Conservation (phyloP, 2,113 vertebrate species). For the Oncorhynchus kisutch region DNA sequence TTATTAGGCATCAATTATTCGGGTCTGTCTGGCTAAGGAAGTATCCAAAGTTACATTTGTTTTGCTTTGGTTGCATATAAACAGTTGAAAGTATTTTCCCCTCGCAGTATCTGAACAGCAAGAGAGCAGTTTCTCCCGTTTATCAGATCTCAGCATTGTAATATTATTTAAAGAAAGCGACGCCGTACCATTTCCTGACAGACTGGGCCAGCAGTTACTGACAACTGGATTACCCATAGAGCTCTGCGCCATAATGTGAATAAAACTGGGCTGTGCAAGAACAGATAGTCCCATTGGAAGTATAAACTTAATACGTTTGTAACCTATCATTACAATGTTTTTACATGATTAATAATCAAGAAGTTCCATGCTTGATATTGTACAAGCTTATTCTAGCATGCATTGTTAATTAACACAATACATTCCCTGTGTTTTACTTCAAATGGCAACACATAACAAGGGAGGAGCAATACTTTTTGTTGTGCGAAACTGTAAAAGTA, state of each 20-base stretch:
- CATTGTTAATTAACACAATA: too few species aligned
- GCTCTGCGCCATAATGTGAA: not conserved
- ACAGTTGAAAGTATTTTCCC: slow-evolving; percentile 52
- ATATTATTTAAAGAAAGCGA: slow-evolving; percentile 70
- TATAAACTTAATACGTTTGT: not conserved
- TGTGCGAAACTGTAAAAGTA: too few species aligned
- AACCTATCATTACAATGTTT: not conserved
- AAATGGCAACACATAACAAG: too few species aligned
- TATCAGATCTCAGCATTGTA: slow-evolving; percentile 72
- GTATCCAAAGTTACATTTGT: slow-evolving; percentile 21
- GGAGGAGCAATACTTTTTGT: too few species aligned
- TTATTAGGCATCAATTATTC: not conserved
- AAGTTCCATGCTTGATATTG: too few species aligned
- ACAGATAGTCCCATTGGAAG: not conserved
- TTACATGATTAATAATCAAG: too few species aligned
- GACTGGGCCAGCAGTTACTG: slow-evolving; percentile 50
- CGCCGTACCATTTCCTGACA: slow-evolving; percentile 62
- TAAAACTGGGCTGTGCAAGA: not conserved
- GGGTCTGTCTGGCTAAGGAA: not conserved
- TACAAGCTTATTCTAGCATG: too few species aligned
- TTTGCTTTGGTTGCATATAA: slow-evolving; percentile 26
- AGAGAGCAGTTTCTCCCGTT: slow-evolving; percentile 51
- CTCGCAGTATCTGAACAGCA: slow-evolving; percentile 57
- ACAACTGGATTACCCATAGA: slow-evolving; percentile 61
- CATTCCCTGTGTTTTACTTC: too few species aligned